A percentile compares a stretch with the other conserved stretches of the same genome.
These are phyloP conservation scores for Pithys albifrons DNA, from an alignment of 2,113 vertebrate genomes.

Conservation along the genomic window DNA sequence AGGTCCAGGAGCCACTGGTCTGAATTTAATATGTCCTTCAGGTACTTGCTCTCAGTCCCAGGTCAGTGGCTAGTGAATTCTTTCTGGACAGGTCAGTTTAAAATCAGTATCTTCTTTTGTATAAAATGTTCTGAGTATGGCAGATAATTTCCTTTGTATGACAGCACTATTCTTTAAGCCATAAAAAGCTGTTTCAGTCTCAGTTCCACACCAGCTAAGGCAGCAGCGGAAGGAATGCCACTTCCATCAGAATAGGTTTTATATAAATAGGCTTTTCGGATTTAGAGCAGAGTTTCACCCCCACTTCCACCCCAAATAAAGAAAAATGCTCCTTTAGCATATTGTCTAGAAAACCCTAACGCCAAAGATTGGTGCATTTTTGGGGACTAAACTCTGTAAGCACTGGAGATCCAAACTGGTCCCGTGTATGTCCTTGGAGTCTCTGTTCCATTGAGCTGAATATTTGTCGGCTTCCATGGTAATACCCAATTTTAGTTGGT, in stretches of 20 bases:
- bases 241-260: slow-evolving; percentile 27
- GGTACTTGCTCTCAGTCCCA: not conserved
- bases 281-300: not conserved
- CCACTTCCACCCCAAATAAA: not conserved
- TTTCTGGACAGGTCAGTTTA: not conserved
- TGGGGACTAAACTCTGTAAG: not conserved
- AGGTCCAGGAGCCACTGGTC: not conserved
- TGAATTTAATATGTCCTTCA: not conserved
- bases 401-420: not conserved
- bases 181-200: slow-evolving; percentile 38
- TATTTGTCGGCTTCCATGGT: not conserved
- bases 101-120: not conserved
- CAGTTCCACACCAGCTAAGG: not conserved
- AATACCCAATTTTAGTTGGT: not conserved
- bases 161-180: slow-evolving; percentile 5
- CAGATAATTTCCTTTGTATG: not conserved
- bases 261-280: slow-evolving; percentile 41
- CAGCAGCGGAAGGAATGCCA: slow-evolving; percentile 25
- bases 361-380: not conserved
- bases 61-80: not conserved
- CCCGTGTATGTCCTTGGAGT: not conserved
- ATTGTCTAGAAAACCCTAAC: not conserved
- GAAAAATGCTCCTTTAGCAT: not conserved
- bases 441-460: not conserved
- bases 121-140: not conserved